Evolutionary conservation across 2,797 vertebrate species (phyloP).

Genomic region (Gambelia wislizenii): DNA sequence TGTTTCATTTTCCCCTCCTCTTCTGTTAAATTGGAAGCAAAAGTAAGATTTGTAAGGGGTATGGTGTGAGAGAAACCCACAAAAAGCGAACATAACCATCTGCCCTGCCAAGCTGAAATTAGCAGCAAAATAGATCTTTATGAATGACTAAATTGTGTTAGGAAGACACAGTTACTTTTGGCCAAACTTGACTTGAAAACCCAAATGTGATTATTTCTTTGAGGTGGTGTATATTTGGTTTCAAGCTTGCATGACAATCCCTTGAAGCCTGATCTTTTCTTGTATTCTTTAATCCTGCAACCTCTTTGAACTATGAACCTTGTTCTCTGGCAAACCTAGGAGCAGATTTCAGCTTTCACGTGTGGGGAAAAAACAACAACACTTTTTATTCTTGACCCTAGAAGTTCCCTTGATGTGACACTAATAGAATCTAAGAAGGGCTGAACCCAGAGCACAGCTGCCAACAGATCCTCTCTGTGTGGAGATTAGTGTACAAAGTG

Average conservation of each 20-base stretch:
- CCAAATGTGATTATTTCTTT: slow-evolving; percentile 57
- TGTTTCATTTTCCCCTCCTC: slow-evolving; percentile 8
- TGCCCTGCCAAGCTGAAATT: slow-evolving; percentile 3
- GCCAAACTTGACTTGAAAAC: slow-evolving; percentile 58
- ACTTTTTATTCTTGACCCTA: slow-evolving; percentile 29
- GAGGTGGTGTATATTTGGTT: slow-evolving; percentile 51
- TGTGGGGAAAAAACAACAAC: slow-evolving; percentile 55
- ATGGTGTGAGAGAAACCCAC: neutral
- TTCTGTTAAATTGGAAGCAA: slow-evolving; percentile 17
- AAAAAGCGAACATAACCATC: slow-evolving; percentile 37
- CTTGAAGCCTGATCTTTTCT: slow-evolving; percentile 51
- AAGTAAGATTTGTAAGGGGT: slow-evolving; percentile 12
- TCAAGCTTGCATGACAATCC: slow-evolving; percentile 47
- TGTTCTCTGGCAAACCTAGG: slow-evolving; percentile 39
- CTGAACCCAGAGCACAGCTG: slow-evolving; percentile 36
- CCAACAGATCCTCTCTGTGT: slow-evolving; percentile 61
- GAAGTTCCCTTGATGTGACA: slow-evolving; percentile 40
- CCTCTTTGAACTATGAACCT: slow-evolving; percentile 62
- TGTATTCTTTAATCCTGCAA: slow-evolving; percentile 42
- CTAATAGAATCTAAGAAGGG: slow-evolving; percentile 54
- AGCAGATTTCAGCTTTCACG: slow-evolving; percentile 54
- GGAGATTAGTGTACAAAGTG: slow-evolving; percentile 58
- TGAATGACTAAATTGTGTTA: slow-evolving; percentile 32
- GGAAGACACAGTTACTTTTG: slow-evolving; percentile 41
- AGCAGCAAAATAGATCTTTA: neutral